These are phyloP conservation scores for Platichthys flesus DNA, from an alignment of 2,113 vertebrate species.

Conservation along the genomic window DNA sequence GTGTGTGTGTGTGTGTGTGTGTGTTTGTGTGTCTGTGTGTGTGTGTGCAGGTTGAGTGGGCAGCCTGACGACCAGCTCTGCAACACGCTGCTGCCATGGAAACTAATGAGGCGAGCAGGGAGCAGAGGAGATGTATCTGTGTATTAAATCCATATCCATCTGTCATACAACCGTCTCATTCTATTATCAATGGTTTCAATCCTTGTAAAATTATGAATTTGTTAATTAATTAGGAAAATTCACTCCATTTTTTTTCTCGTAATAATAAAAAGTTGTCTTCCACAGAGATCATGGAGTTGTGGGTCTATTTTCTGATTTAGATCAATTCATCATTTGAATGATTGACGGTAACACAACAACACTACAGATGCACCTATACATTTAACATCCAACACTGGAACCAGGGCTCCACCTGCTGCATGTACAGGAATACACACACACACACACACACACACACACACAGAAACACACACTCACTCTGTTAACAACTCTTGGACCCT, in stretches of 20 bases:
- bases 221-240: not conserved
- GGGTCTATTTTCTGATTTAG: no score
- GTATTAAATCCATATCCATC: slow-evolving; percentile 24
- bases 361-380: not conserved
- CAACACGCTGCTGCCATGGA: slow-evolving; percentile 83
- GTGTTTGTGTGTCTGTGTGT: slow-evolving; percentile 21
- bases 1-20: slow-evolving; percentile 29
- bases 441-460: slow-evolving; percentile 16
- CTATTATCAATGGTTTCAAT: not conserved
- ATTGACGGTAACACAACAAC: no score
- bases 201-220: not conserved
- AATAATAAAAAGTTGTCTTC: no score
- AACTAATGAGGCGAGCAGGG: slow-evolving; percentile 73
- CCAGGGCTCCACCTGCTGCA: slow-evolving; percentile 81
- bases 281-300: no score
- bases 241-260: no score
- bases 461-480: not conserved
- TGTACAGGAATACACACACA: slow-evolving; percentile 31
- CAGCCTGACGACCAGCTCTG: slow-evolving; percentile 79
- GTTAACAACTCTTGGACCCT: no score
- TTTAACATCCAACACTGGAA: slow-evolving; percentile 47
- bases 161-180: not conserved
- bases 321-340: no score
- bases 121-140: slow-evolving; percentile 52
- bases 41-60: slow-evolving; percentile 76